Evolutionary conservation across 2,113 vertebrate genomes (phyloP).

Genomic region (Chlorodrepanis virens): DNA sequence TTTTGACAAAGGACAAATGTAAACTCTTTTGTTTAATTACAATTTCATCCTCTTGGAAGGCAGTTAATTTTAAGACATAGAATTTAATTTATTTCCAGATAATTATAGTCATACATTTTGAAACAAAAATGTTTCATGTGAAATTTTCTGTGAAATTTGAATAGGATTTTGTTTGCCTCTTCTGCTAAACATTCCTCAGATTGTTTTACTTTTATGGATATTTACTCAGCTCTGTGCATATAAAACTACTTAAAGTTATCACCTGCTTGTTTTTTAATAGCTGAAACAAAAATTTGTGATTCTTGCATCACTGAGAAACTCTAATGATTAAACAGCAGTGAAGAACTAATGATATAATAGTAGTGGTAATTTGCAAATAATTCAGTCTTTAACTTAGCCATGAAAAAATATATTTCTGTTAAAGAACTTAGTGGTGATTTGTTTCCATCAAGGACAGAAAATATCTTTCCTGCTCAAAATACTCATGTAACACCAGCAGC

Average conservation of each 20-base stretch:
- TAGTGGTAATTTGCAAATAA: constrained; percentile 8
- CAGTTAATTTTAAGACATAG: neutral
- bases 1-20: neutral
- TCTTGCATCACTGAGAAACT: neutral
- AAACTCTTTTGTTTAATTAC: neutral
- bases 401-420: neutral
- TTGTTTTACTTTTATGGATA: neutral
- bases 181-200: neutral
- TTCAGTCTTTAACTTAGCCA: neutral
- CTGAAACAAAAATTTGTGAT: neutral
- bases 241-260: neutral
- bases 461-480: neutral
- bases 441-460: neutral
- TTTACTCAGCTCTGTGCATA: neutral
- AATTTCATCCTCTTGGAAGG: neutral
- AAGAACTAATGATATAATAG: neutral
- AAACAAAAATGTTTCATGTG: neutral
- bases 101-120: neutral
- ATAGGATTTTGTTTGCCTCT: neutral
- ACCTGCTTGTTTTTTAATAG: neutral
- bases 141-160: neutral
- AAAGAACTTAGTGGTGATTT: neutral
- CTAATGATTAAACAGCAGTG: neutral
- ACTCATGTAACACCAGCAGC: neutral
- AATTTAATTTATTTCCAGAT: neutral